phyloP scores from a whole-genome alignment of 2,797 vertebrate species.

The Poecilia picta region DNA sequence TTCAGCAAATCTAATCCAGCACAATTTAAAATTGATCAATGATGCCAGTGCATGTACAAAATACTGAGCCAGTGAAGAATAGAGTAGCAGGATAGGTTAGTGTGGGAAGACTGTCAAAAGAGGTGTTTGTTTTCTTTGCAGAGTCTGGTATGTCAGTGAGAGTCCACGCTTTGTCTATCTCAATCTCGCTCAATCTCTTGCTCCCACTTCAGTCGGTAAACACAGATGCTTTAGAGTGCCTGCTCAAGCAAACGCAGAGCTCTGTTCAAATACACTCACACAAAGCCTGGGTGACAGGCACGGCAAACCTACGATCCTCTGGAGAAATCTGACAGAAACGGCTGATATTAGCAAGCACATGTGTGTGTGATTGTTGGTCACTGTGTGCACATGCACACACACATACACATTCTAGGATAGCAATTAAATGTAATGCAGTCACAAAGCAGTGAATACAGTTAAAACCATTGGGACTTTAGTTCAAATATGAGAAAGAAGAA shows the following conservation, averaged over 20 bases:
- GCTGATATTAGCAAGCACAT: constrained; percentile 31
- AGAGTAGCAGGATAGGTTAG: constrained; percentile 9
- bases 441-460: constrained; percentile 46
- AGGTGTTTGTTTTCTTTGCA: constrained; percentile 74
- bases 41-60: not conserved
- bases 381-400: not conserved
- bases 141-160: constrained; percentile 58
- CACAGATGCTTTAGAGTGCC: constrained; percentile 69
- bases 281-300: constrained; percentile 34
- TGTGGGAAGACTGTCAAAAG: constrained; percentile 55
- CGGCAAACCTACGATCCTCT: constrained; percentile 36
- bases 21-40: not conserved
- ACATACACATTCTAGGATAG: constrained; percentile 6
- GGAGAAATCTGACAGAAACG: constrained; percentile 55
- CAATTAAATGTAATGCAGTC: constrained; percentile 57
- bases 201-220: constrained; percentile 68
- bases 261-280: constrained; percentile 61
- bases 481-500: constrained; percentile 25
- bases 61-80: not conserved
- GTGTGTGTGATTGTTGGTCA: constrained; percentile 1
- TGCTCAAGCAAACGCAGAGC: constrained; percentile 64
- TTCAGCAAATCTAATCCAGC: not conserved
- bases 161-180: constrained; percentile 61
- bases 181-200: constrained; percentile 47
- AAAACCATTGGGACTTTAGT: constrained; percentile 41